phyloP scores from a whole-genome alignment of 2,797 vertebrate genomes.

The Acestrorhynchus altus region DNA sequence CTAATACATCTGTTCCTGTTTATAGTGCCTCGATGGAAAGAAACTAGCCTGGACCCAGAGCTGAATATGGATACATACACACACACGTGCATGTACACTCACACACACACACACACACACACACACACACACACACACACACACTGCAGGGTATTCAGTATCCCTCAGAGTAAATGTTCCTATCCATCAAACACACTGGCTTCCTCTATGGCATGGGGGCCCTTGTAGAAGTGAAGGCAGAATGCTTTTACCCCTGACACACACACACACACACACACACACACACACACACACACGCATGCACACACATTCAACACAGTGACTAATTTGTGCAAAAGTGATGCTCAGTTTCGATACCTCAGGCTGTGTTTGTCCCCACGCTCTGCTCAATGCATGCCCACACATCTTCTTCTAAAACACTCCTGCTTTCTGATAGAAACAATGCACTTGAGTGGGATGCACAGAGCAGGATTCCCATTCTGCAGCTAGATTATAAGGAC shows the following conservation, averaged over 20 bases:
- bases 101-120: constrained; percentile 20
- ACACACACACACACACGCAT: not conserved
- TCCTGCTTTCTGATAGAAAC: constrained; percentile 23
- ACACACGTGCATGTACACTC: constrained; percentile 13
- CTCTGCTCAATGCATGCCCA: constrained; percentile 1
- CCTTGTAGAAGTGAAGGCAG: not conserved
- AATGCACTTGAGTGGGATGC: constrained; percentile 10
- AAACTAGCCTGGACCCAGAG: constrained; percentile 65
- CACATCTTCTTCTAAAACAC: not conserved
- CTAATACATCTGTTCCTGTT: constrained; percentile 92
- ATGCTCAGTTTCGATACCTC: not conserved
- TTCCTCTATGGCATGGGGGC: constrained; percentile 16
- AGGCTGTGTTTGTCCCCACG: not conserved
- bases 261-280: not conserved
- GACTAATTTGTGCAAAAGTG: constrained; percentile 23
- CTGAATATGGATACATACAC: constrained; percentile 26
- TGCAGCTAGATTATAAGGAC: not conserved
- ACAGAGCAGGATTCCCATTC: constrained; percentile 1
- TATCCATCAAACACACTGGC: constrained; percentile 31
- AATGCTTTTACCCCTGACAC: constrained; percentile 19
- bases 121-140: constrained; percentile 19
- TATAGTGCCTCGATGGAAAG: constrained; percentile 89
- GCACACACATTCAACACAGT: not conserved
- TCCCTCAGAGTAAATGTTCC: constrained; percentile 26
- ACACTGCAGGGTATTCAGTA: constrained; percentile 31